These are phyloP conservation scores for Tangara arthus DNA, from an alignment of 2,797 vertebrate species.

Conservation along the genomic window DNA sequence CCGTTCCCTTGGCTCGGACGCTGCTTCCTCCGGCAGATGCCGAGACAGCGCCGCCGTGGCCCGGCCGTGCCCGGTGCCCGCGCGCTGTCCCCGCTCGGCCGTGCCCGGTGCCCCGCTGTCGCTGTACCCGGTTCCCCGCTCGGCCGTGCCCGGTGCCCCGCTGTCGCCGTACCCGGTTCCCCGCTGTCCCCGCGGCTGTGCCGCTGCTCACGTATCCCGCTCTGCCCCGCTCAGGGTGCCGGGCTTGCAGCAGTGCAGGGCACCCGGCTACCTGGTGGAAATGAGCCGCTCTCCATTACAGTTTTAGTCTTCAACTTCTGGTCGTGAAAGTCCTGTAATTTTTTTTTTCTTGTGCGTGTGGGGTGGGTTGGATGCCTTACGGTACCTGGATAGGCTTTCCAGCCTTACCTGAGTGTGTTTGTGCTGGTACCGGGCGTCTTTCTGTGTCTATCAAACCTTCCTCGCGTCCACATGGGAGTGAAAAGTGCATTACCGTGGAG, in stretches of 20 bases:
- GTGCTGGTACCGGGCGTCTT: background rate
- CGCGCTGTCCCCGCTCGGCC: no score
- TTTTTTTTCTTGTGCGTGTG: background rate
- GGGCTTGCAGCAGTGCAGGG: fast-evolving
- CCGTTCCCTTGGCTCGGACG: background rate
- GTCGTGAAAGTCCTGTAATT: background rate
- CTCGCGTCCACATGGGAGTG: fast-evolving
- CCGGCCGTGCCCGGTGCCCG: background rate
- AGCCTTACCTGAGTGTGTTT: background rate
- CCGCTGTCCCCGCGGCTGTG: background rate
- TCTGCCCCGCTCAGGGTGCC: fast-evolving
- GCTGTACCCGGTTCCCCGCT: no score
- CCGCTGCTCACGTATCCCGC: background rate
- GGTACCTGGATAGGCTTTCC: background rate
- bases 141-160: background rate
- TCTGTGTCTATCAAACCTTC: background rate
- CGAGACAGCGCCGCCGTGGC: fast-evolving
- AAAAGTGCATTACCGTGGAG: fast-evolving
- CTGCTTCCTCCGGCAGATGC: background rate
- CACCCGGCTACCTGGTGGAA: background rate
- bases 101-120: background rate
- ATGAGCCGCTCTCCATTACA: fast-evolving
- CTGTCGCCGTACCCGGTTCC: no score
- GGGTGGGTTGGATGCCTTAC: fast-evolving
- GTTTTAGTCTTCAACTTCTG: background rate